Percentiles rank a stretch among this genome's conserved stretches.
phyloP scores from a whole-genome alignment of 2,113 vertebrate species.

The Rhinogobius similis region DNA sequence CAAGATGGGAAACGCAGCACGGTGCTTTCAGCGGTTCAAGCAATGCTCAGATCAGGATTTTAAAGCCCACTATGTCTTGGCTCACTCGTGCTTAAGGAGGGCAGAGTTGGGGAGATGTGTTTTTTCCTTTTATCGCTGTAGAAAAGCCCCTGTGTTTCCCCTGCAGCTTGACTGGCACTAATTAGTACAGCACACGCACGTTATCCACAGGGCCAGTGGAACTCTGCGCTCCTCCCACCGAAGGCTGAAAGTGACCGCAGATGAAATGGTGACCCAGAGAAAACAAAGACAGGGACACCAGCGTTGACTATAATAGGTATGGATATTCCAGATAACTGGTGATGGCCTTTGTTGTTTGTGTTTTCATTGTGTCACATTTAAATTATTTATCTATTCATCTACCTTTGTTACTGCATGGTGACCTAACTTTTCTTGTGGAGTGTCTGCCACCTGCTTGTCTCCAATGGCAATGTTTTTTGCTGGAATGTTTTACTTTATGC shows the following conservation, averaged over 20 bases:
- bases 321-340: constrained; percentile 12
- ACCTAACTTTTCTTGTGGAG: too few species aligned
- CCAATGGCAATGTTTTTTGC: too few species aligned
- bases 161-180: constrained; percentile 64
- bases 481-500: too few species aligned
- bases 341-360: not conserved
- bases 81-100: constrained; percentile 43
- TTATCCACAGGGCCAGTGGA: constrained; percentile 55
- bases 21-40: constrained; percentile 59
- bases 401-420: too few species aligned
- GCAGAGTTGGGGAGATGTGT: constrained; percentile 40
- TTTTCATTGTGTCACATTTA: not conserved
- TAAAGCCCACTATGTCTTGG: constrained; percentile 28
- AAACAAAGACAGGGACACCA: constrained; percentile 29
- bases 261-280: constrained; percentile 47
- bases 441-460: too few species aligned
- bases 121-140: constrained; percentile 50
- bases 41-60: constrained; percentile 52
- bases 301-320: constrained; percentile 24
- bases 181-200: constrained; percentile 59
- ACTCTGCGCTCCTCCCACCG: constrained; percentile 40
- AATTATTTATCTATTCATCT: not conserved
- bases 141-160: constrained; percentile 51
- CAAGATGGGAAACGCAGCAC: constrained; percentile 23
- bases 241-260: constrained; percentile 37